Base-by-base conservation (phyloP, 2,113 vertebrate species). In the Eonycteris spelaea region DNA sequence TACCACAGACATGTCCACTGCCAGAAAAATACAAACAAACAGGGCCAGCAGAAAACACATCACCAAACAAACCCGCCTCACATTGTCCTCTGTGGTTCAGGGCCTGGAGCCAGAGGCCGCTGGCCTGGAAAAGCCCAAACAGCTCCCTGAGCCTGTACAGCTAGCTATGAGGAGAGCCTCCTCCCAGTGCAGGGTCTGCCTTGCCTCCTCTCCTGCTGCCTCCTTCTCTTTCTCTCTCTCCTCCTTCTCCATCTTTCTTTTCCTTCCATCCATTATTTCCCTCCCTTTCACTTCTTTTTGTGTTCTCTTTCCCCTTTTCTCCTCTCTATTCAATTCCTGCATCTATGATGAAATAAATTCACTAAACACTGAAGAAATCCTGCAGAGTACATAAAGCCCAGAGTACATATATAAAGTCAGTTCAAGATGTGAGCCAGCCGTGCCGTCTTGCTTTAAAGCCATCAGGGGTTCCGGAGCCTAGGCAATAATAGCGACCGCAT, bases 1-100 rank as follows among this genome's bases (percentile, higher is more conserved):
- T 40, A 82, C 35, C 73, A 95, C 57, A 95, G 87, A 94, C 13
- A 1, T 45, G 43, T 45, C 90, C 90, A 87, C 68, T 48, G 93
- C 91, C 95, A 97, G 83, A 93, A 85, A 93, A 91, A 86, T 2
- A 95, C 93, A 97, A 91, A 97, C 91, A 92, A 93, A 97, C 85
- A 87, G 59, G 92, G 59, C 83, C 63, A 84, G 79, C 70, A 91
- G 28, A 91, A 95, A 95, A 95, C 90, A 94, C 70, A 86, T 82
- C 88, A 67, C 86, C 92, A 87, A 88, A 86, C 92, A 93, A 95
- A 84, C 40, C 90, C 28, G 71, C 87, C 75, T 95, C 85, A 24
- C 85, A 96, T 95, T 98, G 97, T 97, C 92, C 93, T 97, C 88
- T 96, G 96, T 12, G 68, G 86, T 88, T 48, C 9, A 22, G 90